phyloP scores from a whole-genome alignment of 2,797 vertebrate species.

The Typhlichthys subterraneus region DNA sequence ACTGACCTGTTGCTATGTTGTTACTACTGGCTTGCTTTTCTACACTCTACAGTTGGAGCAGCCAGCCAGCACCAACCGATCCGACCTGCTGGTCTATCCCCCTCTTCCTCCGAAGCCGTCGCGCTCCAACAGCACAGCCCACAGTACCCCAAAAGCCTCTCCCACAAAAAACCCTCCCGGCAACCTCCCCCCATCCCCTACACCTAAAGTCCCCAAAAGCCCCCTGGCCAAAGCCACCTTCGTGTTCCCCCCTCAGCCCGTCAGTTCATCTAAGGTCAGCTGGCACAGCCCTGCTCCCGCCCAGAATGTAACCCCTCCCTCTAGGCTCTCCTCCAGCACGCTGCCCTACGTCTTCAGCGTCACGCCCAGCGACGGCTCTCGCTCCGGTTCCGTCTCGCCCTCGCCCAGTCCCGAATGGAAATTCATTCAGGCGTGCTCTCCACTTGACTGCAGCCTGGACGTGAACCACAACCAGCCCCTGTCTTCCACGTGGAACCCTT shows the following conservation, averaged over 20 bases:
- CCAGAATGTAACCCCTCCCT: neutral
- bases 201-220: conserved; percentile 12
- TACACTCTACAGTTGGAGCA: conserved; percentile 63
- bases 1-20: neutral
- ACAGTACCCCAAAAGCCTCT: neutral
- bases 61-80: conserved; percentile 45
- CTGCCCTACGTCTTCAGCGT: neutral
- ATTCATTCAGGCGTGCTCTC: neutral
- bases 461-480: neutral
- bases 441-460: neutral
- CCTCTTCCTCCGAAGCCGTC: conserved; percentile 45
- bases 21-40: neutral
- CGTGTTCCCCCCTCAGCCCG: conserved; percentile 23
- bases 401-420: neutral
- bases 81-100: conserved; percentile 84
- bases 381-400: neutral
- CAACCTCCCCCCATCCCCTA: neutral
- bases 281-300: conserved; percentile 23
- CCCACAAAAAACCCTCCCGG: neutral
- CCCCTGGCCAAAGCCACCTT: conserved; percentile 34
- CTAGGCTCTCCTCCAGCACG: neutral
- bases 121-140: neutral
- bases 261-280: neutral
- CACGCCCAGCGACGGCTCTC: neutral
- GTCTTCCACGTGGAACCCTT: neutral